Evolutionary conservation across 2,113 vertebrate genomes (phyloP), one percentile per base, ranked within the genome.

Genomic region (Clarias macrocephalus): DNA sequence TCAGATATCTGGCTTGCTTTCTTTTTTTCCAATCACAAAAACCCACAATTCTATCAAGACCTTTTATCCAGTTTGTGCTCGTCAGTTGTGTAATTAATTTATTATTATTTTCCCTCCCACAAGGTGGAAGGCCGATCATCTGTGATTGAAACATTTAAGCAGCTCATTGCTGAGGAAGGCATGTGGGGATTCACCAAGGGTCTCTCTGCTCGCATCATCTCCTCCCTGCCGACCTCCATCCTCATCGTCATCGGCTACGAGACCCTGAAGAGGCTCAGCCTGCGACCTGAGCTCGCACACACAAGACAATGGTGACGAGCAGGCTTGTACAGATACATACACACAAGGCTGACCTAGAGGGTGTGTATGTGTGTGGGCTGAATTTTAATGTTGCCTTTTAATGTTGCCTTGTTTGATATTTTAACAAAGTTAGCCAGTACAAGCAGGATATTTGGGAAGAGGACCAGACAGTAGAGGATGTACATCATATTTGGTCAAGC

Each of bases 191-290:
- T 99, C 90, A 97, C 96, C 6, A 99, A 99, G 90, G 98, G 98
- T 3, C 95, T 99, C 23, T 99, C 98, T 0, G 98, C 98, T 21
- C 96, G 98, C 63, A 96, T 99, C 93, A 96, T 99, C 83, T 97
- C 98, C 0, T 95, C 97, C 87, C 95, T 93, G 0, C 98, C 98
- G 6, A 98, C 98, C 6, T 97, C 97, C 79, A 95, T 99, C 0
- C 95, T 99, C 92, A 97, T 99, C 0, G 98, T 99, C 89, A 96
- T 99, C 65, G 98, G 98, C 0, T 99, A 99, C 0, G 98, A 99
- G 90, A 99, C 97, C 0, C 96, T 99, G 88, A 99, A 99, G 96
- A 99, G 97, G 87, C 95, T 99, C 84, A 99, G 98, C 92, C 94
- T 99, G 33, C 94, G 98, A 1, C 96, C 96, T 0, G 98, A 99